Percentiles rank a stretch among this genome's conserved stretches.
Conservation (phyloP, 2,113 vertebrate genomes). For the Mus spicilegus region DNA sequence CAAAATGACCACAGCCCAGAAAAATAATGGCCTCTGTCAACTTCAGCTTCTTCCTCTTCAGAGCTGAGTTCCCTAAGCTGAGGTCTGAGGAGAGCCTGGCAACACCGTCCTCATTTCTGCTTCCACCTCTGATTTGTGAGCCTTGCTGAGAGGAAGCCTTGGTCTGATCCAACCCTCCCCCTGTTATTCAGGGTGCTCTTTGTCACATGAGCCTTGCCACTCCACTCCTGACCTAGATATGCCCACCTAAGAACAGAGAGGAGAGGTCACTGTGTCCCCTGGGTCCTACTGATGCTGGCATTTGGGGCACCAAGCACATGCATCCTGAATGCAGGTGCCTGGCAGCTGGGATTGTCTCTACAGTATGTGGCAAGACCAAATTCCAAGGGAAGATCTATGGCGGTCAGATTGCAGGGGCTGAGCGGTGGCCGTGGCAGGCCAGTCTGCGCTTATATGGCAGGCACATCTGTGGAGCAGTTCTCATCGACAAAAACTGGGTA, state of each 20-base stretch:
- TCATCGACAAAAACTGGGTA: conserved; percentile 84
- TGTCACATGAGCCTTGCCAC: neutral
- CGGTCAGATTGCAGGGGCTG: neutral
- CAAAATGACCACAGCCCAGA: neutral
- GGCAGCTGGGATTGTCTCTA: neutral
- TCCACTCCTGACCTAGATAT: neutral
- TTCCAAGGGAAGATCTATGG: conserved; percentile 25
- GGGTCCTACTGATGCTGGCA: neutral
- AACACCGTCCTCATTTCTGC: rapidly evolving
- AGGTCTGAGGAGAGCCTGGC: neutral
- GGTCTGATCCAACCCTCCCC: neutral
- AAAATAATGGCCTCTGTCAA: neutral
- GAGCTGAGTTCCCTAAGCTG: neutral
- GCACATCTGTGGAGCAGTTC: conserved; percentile 86
- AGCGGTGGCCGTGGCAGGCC: conserved; percentile 87
- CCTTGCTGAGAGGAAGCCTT: neutral
- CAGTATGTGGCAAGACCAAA: conserved; percentile 58
- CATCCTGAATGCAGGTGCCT: neutral
- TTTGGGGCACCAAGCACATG: neutral
- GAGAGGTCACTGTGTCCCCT: neutral
- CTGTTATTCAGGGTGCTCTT: neutral
- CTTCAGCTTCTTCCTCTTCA: neutral
- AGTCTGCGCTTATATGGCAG: conserved; percentile 80
- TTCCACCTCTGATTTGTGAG: no score
- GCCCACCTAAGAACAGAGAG: neutral